These are phyloP conservation scores for Diachasma alloeum DNA, from an alignment of 1,140 invertebrate species.

Conservation along the genomic window DNA sequence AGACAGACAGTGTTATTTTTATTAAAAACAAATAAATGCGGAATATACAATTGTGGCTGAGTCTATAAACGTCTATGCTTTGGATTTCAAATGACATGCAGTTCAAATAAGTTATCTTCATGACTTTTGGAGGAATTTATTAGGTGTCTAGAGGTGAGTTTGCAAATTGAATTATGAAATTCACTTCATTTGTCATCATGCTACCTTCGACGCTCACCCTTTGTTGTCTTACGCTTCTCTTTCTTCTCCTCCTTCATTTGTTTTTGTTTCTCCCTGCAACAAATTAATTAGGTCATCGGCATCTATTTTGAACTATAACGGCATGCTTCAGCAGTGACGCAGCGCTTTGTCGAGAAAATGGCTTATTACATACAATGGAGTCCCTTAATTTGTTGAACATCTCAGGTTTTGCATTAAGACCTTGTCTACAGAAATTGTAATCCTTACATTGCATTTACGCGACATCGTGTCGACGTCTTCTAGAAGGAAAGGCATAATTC, in stretches of 20 bases:
- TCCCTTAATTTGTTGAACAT: too few species aligned
- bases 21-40: neutral
- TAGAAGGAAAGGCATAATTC: too few species aligned
- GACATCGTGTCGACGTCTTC: too few species aligned
- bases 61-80: neutral
- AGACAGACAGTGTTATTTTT: neutral
- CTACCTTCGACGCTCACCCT: constrained; percentile 85
- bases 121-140: neutral
- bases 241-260: constrained; percentile 86
- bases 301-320: too few species aligned
- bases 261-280: constrained; percentile 83
- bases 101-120: neutral
- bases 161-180: neutral
- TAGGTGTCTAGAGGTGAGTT: neutral
- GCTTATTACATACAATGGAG: too few species aligned
- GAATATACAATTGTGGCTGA: neutral
- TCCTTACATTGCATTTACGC: too few species aligned
- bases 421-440: too few species aligned
- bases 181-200: constrained; percentile 46
- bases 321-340: too few species aligned
- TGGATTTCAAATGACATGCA: neutral
- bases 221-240: constrained; percentile 87
- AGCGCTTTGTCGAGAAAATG: too few species aligned
- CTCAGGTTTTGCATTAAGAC: too few species aligned
- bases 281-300: neutral